Base-by-base conservation (phyloP, 2,113 vertebrate genomes). In the Notarius lentiginosus region DNA sequence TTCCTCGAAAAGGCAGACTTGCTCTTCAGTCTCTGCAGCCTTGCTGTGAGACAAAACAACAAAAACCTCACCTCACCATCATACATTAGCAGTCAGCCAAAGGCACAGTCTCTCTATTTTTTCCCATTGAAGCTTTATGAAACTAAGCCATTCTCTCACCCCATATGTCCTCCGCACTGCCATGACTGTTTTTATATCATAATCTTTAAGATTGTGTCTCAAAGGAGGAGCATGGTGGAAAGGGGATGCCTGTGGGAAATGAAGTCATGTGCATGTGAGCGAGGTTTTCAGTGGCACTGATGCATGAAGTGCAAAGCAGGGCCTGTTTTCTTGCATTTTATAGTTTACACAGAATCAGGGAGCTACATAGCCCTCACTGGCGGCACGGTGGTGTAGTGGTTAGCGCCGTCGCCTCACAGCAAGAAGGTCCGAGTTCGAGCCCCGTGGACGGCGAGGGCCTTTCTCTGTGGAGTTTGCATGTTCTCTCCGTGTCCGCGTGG, bases 251-350 rank as follows among this genome's bases (percentile, higher is more conserved):
- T 88, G 88, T 92, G 89, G 91, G 91, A 92, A 89, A 93, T 90
- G 91, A 91, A 92, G 91, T 92, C 91, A 89, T 93, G 91, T 91
- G 91, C 92, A 93, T 91, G 88, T 90, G 88, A 80, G 85, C 12
- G 22, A 30, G 53, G 63, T 87, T 89, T 89, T 90, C 90, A 76
- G 82, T 68, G 72, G 84, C 90, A 68, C 75, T 91, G 89, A 89
- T 89, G 91, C 90, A 87, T 92, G 86, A 91, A 91, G 89, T 65
- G 75, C 68, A 87, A 90, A 91, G 89, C 61, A 34, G 70, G 68
- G 70, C 87, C 85, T 82, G 87, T 87, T 87, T 88, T 84, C 76
- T 87, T 84, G 82, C 85, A 87, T 88, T 88, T 87, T 79, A 87
- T 82, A 85, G 80, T 90, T 87, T 86, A 88, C 84, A 81, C 79